Evolutionary conservation across 1,140 invertebrate genomes (phyloP).

Genomic region (Pentalonia nigronervosa): DNA sequence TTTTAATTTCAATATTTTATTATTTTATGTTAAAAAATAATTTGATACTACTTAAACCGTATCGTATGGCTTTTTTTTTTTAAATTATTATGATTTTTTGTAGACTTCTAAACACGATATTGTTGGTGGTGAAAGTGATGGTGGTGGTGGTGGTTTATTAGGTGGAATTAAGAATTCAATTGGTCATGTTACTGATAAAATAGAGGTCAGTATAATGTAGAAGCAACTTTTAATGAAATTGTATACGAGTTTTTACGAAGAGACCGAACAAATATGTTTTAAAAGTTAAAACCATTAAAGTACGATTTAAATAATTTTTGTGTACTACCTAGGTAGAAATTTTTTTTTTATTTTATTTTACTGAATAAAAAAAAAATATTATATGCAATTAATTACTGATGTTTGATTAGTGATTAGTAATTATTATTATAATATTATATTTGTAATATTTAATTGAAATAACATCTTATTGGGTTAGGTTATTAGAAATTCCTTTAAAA

Average conservation of each 20-base stretch:
- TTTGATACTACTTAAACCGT: background rate
- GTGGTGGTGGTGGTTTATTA: slow-evolving; percentile 45
- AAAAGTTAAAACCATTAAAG: background rate
- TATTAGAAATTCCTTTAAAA: background rate
- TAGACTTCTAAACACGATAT: background rate
- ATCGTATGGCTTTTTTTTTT: slow-evolving; percentile 18
- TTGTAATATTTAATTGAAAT: background rate
- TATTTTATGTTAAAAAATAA: background rate
- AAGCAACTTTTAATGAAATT: background rate
- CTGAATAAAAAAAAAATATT: background rate
- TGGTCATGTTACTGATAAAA: slow-evolving; percentile 17
- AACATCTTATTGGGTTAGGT: background rate
- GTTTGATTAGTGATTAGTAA: background rate
- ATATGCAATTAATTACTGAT: background rate
- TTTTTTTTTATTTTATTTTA: background rate
- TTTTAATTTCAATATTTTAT: background rate
- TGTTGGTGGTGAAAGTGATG: slow-evolving; percentile 38
- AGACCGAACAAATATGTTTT: slow-evolving; percentile 17
- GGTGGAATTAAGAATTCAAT: slow-evolving; percentile 13
- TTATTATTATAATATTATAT: background rate
- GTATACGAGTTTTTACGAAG: slow-evolving; percentile 35
- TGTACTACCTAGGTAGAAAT: background rate
- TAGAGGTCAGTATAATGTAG: slow-evolving; percentile 42
- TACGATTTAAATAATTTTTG: background rate
- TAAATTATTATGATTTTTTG: slow-evolving; percentile 39